Conservation (phyloP, 2,888 invertebrate species). For the Pecten maximus region DNA sequence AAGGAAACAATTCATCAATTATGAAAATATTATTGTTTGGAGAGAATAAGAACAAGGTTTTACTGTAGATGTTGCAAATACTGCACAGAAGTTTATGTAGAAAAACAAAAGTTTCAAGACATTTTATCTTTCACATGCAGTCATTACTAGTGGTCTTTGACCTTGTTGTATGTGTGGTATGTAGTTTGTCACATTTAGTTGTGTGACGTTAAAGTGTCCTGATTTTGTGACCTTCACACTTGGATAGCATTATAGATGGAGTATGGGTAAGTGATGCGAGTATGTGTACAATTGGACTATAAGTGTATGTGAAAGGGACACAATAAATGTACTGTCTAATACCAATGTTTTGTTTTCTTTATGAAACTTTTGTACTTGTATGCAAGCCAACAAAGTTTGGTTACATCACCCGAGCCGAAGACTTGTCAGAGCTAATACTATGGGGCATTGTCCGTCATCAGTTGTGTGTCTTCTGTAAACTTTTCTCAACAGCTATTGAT, state of each 20-base stretch:
- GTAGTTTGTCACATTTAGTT: neutral
- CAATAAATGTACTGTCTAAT: slow-evolving; percentile 22
- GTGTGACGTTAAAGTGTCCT: neutral
- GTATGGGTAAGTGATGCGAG: neutral
- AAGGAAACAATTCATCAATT: neutral
- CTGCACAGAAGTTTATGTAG: neutral
- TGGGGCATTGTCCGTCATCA: too few relatives aligned
- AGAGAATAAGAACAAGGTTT: neutral
- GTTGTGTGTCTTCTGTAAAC: too few relatives aligned
- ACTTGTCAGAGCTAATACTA: too few relatives aligned
- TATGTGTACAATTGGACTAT: neutral
- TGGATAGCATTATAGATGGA: neutral
- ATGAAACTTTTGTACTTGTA: neutral
- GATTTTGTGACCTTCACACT: neutral
- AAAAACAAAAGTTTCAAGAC: neutral
- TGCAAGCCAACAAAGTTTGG: neutral
- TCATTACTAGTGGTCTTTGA: neutral
- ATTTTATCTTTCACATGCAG: neutral
- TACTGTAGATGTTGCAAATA: neutral
- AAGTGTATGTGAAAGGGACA: neutral
- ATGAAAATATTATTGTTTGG: neutral
- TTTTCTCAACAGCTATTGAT: too few relatives aligned
- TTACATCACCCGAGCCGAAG: too few relatives aligned
- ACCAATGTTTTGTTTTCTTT: neutral
- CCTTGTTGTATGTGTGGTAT: neutral